These are phyloP conservation scores for Scaptomyza polygonia DNA, from an alignment of 2,888 invertebrate genomes.

Conservation along the genomic window DNA sequence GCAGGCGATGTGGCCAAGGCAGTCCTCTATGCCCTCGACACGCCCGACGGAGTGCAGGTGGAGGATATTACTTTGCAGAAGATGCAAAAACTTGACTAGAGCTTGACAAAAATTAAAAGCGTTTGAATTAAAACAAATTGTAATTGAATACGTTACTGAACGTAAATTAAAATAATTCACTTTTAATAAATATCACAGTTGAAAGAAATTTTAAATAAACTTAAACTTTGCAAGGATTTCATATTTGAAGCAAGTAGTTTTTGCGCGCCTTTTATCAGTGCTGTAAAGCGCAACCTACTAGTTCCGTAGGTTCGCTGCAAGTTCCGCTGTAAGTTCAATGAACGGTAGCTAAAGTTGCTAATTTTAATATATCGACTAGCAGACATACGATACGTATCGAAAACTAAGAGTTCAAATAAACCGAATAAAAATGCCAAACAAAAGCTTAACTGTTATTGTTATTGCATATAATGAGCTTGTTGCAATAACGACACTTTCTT, in stretches of 20 bases:
- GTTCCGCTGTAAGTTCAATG: not conserved
- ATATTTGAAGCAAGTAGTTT: not conserved
- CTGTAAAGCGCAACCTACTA: not conserved
- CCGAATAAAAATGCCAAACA: not conserved
- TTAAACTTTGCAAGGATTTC: not conserved
- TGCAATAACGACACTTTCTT: not conserved
- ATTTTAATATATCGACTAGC: not conserved
- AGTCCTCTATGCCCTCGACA: slow-evolving; percentile 87
- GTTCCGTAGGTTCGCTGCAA: not conserved
- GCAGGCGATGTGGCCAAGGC: slow-evolving; percentile 87
- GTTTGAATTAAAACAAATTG: not conserved
- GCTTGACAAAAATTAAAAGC: not conserved
- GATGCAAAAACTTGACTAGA: slow-evolving; percentile 66
- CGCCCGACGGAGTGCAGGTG: slow-evolving; percentile 87
- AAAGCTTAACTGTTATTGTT: not conserved
- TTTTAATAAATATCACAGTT: no score
- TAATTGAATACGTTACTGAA: not conserved
- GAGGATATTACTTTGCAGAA: slow-evolving; percentile 83
- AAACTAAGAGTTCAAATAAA: not conserved
- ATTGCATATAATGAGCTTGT: no score
- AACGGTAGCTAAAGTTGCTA: slow-evolving; percentile 10
- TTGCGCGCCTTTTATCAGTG: slow-evolving; percentile 12
- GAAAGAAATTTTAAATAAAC: not conserved
- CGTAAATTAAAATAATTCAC: not conserved
- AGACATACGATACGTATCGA: not conserved